Percentiles rank a stretch among this genome's conserved stretches.
phyloP scores from a whole-genome alignment of 2,888 invertebrate genomes.

The Pristionchus mayeri region DNA sequence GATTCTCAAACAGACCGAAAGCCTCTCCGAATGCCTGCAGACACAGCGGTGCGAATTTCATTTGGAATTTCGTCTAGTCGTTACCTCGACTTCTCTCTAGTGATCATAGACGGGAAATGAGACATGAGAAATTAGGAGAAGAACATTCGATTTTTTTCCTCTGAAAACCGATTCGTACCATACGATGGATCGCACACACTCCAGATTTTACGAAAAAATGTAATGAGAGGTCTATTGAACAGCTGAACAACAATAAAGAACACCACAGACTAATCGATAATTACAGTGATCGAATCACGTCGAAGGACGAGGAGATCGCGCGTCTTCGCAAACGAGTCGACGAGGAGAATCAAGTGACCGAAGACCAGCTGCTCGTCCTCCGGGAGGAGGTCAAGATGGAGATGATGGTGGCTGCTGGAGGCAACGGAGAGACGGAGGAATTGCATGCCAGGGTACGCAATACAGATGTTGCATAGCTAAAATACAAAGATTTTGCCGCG shows the following conservation, averaged over 20 bases:
- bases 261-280: background rate
- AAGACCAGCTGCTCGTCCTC: conserved; percentile 59
- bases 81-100: background rate
- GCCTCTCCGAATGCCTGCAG: conserved; percentile 57
- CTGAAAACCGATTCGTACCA: too few relatives aligned
- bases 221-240: background rate
- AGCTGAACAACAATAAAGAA: background rate
- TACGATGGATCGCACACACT: too few relatives aligned
- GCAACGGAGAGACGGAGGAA: conserved; percentile 58
- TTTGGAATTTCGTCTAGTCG: background rate
- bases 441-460: conserved; percentile 54
- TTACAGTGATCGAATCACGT: conserved; percentile 17
- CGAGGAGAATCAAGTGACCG: conserved; percentile 60
- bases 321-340: conserved; percentile 59
- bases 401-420: conserved; percentile 40
- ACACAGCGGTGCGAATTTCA: background rate
- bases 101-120: too few relatives aligned
- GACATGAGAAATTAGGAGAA: too few relatives aligned
- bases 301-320: conserved; percentile 60
- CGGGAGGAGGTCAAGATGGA: conserved; percentile 57
- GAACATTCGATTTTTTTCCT: too few relatives aligned
- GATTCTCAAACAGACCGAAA: conserved; percentile 60
- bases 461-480: too few relatives aligned
- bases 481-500: too few relatives aligned
- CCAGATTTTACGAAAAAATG: too few relatives aligned